Conservation (phyloP, 1,140 invertebrate genomes). For the Cyclina sinensis region DNA sequence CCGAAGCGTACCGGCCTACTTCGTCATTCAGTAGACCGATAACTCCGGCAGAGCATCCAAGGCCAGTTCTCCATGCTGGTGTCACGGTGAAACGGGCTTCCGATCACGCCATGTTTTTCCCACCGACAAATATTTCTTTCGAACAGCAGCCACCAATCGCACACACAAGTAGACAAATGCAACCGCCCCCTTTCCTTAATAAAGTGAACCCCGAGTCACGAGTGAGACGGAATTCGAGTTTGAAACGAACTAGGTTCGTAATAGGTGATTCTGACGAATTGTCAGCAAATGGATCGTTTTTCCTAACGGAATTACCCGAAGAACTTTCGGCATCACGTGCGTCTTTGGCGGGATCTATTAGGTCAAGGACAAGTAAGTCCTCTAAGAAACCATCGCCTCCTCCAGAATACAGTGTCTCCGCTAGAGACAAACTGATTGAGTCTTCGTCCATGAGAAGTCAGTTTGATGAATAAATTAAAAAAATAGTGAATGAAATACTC, state of each 20-base stretch:
- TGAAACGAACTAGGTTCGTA: not conserved
- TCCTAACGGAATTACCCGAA: constrained; percentile 46
- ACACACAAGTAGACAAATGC: constrained; percentile 6
- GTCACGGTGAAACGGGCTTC: constrained; percentile 33
- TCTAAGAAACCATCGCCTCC: constrained; percentile 43
- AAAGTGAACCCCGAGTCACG: not conserved
- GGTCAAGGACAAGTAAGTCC: not conserved
- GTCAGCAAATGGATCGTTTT: constrained; percentile 25
- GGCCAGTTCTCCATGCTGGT: constrained; percentile 33
- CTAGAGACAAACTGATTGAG: not conserved
- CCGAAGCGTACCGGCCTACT: constrained; percentile 30
- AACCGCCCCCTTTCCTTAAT: constrained; percentile 44
- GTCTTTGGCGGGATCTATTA: not conserved
- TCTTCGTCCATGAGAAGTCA: constrained; percentile 26
- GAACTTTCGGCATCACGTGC: not conserved
- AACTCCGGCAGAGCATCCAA: constrained; percentile 52
- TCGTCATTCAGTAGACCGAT: constrained; percentile 9
- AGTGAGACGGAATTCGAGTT: not conserved
- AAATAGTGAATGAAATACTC: too few relatives aligned
- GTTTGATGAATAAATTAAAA: not conserved
- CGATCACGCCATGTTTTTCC: not conserved
- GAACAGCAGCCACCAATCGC: not conserved
- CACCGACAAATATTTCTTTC: constrained; percentile 41
- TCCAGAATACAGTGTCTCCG: constrained; percentile 5
- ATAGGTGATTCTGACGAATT: not conserved